Evolutionary conservation across 2,888 invertebrate genomes (phyloP).

Genomic region (Liopterus haemorrhoidalis): DNA sequence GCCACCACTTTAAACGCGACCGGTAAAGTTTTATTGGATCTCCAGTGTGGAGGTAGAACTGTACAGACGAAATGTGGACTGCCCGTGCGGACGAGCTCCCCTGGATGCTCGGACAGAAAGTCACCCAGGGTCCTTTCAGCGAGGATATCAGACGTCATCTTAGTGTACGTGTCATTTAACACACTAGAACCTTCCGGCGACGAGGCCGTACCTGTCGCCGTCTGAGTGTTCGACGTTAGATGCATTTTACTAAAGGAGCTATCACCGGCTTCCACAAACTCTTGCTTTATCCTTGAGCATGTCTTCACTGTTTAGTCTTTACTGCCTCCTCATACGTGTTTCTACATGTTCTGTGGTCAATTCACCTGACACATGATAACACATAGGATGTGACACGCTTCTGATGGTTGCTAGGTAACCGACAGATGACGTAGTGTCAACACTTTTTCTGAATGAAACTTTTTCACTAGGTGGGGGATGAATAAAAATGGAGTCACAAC

Average conservation of each 20-base stretch:
- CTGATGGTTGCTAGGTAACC: constrained; percentile 43
- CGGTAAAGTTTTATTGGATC: constrained; percentile 94
- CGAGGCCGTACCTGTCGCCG: constrained; percentile 55
- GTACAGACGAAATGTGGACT: constrained; percentile 90
- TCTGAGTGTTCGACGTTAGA: constrained; percentile 48
- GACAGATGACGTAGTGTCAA: constrained; percentile 43
- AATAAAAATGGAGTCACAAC: constrained; percentile 41
- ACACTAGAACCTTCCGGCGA: constrained; percentile 66
- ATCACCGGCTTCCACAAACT: constrained; percentile 6
- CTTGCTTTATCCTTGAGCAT: not conserved
- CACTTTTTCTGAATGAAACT: constrained; percentile 57
- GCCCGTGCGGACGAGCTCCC: constrained; percentile 90
- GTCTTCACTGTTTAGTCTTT: constrained; percentile 2
- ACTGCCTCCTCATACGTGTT: constrained; percentile 23
- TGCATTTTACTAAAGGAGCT: constrained; percentile 39
- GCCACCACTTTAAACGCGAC: constrained; percentile 93
- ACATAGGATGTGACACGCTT: constrained; percentile 7
- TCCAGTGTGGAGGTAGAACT: constrained; percentile 90
- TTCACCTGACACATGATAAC: constrained; percentile 13
- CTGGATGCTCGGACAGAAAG: constrained; percentile 83
- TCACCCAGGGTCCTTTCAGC: constrained; percentile 81
- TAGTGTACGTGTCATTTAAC: constrained; percentile 74
- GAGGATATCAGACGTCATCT: constrained; percentile 72
- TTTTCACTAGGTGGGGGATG: constrained; percentile 49
- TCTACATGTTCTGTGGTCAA: constrained; percentile 24